A percentile compares a stretch with the other conserved stretches of the same genome.
Evolutionary conservation across 2,888 invertebrate species (phyloP).

Genomic region (Gymnocheta viridis): DNA sequence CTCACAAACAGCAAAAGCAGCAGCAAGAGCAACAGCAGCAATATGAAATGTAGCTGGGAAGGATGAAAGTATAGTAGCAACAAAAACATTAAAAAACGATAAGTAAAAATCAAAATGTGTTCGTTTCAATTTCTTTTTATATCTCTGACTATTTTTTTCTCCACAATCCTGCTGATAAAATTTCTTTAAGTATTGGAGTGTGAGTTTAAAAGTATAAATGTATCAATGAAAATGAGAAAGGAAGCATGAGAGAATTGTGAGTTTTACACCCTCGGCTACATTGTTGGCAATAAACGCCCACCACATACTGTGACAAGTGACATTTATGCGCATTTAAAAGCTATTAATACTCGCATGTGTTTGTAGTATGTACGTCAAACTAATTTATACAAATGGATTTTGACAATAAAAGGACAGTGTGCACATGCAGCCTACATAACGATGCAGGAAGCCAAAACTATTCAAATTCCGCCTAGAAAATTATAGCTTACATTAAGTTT

Average conservation of each 20-base stretch:
- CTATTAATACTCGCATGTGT: conserved; percentile 43
- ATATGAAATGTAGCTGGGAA: conserved; percentile 41
- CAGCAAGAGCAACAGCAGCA: neutral
- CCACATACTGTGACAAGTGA: conserved; percentile 70
- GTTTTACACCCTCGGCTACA: conserved; percentile 28
- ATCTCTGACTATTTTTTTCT: neutral
- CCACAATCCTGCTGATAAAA: conserved; percentile 25
- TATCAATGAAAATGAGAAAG: neutral
- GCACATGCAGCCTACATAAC: neutral
- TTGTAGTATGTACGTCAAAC: neutral
- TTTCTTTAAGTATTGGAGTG: conserved; percentile 14
- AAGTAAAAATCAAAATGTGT: conserved; percentile 56
- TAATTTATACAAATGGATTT: conserved; percentile 22
- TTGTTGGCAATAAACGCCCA: conserved; percentile 64
- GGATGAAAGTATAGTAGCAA: conserved; percentile 15
- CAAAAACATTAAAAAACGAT: conserved; percentile 17
- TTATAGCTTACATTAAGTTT: too few relatives aligned
- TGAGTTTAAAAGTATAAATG: conserved; percentile 8
- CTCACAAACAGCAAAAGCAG: conserved; percentile 46
- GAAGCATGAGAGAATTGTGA: conserved; percentile 1
- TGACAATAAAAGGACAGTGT: conserved; percentile 27
- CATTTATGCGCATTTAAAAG: conserved; percentile 70
- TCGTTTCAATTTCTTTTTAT: conserved; percentile 42
- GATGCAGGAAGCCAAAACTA: neutral
- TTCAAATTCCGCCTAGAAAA: too few relatives aligned